These are phyloP conservation scores for Lithosia quadra DNA, from an alignment of 2,888 invertebrate genomes.

Conservation along the genomic window DNA sequence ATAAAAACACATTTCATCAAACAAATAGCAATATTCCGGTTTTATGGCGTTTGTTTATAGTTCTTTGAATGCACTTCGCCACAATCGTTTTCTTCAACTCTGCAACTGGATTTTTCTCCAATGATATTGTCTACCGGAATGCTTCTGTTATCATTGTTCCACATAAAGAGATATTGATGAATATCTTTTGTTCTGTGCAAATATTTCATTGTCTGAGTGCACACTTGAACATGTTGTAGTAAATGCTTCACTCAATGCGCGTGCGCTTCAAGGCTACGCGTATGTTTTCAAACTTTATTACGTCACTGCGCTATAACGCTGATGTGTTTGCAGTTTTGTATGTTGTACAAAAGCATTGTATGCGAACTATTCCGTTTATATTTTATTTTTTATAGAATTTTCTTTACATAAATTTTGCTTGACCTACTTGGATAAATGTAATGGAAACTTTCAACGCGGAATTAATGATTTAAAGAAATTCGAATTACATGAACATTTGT, in stretches of 20 bases:
- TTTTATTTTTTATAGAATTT: neutral
- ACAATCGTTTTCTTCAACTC: constrained; percentile 11
- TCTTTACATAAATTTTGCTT: neutral
- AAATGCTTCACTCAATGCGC: constrained; percentile 15
- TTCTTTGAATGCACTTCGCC: constrained; percentile 19
- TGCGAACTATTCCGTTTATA: neutral
- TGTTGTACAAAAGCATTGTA: neutral
- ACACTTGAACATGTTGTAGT: constrained; percentile 19
- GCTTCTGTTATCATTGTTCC: constrained; percentile 23
- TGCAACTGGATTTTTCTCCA: constrained; percentile 5
- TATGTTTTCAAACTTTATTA: constrained; percentile 40
- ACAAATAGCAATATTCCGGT: constrained; percentile 28
- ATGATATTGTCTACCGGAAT: neutral
- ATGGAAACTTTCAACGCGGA: too few species aligned
- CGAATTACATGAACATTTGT: too few species aligned
- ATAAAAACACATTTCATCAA: constrained; percentile 20
- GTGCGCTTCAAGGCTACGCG: constrained; percentile 32
- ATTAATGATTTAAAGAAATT: too few species aligned
- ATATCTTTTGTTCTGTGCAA: constrained; percentile 43
- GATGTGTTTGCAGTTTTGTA: constrained; percentile 24
- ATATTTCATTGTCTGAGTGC: constrained; percentile 33
- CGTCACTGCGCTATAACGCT: constrained; percentile 34
- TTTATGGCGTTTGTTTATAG: constrained; percentile 12
- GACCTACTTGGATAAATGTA: neutral
- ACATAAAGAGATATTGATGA: constrained; percentile 34